Evolutionary conservation across 2,797 vertebrate genomes (phyloP).

Genomic region (Emydoidea blandingii): DNA sequence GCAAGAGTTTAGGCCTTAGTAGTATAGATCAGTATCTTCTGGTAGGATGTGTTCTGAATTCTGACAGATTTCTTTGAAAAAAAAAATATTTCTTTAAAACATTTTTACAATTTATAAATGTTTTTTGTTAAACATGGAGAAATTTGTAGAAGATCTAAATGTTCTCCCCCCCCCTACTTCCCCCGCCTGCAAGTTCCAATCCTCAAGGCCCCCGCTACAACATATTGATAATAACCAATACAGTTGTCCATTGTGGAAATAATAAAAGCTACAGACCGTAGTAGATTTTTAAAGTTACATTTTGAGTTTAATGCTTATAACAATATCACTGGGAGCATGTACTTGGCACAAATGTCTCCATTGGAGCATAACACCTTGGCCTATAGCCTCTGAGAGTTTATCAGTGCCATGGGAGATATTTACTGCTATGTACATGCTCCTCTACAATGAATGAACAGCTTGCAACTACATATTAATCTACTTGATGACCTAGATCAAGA

Average conservation of each 20-base stretch:
- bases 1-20: not conserved
- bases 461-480: constrained; percentile 78
- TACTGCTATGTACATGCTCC: constrained; percentile 68
- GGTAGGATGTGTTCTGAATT: not conserved
- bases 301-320: constrained; percentile 76
- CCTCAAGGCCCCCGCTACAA: constrained; percentile 61
- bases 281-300: constrained; percentile 78
- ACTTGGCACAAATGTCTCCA: constrained; percentile 80
- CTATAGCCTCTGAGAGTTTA: constrained; percentile 79
- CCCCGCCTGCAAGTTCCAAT: constrained; percentile 47
- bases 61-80: constrained; percentile 28
- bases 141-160: constrained; percentile 60
- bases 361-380: constrained; percentile 79
- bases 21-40: constrained; percentile 1
- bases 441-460: constrained; percentile 78
- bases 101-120: constrained; percentile 38
- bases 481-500: constrained; percentile 77
- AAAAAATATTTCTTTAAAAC: constrained; percentile 42
- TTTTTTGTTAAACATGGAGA: constrained; percentile 1
- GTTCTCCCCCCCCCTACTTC: constrained; percentile 39
- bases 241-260: constrained; percentile 75
- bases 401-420: constrained; percentile 78
- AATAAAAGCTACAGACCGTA: constrained; percentile 75
- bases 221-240: constrained; percentile 75
- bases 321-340: constrained; percentile 78